Conservation (phyloP, 2,113 vertebrate genomes). For the Anolis sagrei region DNA sequence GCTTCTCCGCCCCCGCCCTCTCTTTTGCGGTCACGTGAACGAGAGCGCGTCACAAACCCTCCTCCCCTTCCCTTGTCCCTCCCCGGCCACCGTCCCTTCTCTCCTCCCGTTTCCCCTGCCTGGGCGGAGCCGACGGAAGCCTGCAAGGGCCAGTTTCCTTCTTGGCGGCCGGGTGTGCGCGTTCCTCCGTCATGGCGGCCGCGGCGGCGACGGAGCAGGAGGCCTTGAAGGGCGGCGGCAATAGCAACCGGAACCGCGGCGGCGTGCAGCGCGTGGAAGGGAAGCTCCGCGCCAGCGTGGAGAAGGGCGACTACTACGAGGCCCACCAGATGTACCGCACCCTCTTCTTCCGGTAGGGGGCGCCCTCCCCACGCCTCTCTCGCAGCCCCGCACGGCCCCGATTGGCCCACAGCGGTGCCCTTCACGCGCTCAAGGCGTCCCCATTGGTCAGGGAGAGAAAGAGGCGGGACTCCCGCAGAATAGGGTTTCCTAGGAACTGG, state of each 20-base stretch:
- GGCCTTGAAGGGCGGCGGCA: slow-evolving; percentile 68
- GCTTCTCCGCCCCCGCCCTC: accelerated
- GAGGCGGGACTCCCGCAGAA: no score
- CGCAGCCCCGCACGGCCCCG: slow-evolving; percentile 11
- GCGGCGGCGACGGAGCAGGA: slow-evolving; percentile 44
- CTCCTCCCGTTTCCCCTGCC: background rate
- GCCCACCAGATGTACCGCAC: slow-evolving; percentile 99
- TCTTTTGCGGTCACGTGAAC: background rate
- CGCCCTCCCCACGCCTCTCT: background rate
- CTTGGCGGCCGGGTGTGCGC: background rate
- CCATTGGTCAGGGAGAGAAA: background rate
- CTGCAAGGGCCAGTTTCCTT: slow-evolving; percentile 48
- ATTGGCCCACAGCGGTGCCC: slow-evolving; percentile 40
- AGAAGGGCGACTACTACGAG: slow-evolving; percentile 96
- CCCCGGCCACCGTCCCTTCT: slow-evolving; percentile 59
- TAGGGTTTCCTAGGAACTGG: no score
- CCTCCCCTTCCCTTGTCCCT: background rate
- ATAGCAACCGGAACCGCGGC: slow-evolving; percentile 92
- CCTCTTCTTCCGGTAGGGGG: slow-evolving; percentile 91
- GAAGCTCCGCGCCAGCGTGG: slow-evolving; percentile 94
- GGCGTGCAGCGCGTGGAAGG: slow-evolving; percentile 96
- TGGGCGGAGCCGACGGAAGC: slow-evolving; percentile 67
- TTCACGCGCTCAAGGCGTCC: accelerated
- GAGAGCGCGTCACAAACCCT: background rate
- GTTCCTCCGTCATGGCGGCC: slow-evolving; percentile 55